Evolutionary conservation across 2,797 vertebrate genomes (phyloP).

Genomic region (Urophycis tenuis): DNA sequence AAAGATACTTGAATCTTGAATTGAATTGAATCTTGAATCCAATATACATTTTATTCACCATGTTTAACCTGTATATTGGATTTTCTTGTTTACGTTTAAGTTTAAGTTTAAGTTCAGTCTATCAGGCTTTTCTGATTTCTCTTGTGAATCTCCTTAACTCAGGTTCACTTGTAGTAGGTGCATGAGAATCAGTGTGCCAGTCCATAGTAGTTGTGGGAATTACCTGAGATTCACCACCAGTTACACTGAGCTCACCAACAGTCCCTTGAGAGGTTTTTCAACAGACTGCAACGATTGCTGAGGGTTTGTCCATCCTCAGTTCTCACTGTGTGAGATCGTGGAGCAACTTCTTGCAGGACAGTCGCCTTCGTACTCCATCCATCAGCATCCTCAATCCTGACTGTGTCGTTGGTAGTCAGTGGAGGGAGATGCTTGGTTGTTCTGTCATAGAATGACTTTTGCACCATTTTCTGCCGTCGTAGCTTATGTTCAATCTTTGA

Average conservation of each 20-base stretch:
- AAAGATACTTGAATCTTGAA: too few relatives aligned
- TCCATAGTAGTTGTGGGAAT: neutral
- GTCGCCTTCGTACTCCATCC: conserved; percentile 13
- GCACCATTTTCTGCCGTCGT: neutral
- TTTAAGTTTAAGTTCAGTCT: neutral
- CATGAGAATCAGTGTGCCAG: neutral
- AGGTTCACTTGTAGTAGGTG: neutral
- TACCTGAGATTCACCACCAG: too few relatives aligned
- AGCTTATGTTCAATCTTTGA: neutral
- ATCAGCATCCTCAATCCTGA: conserved; percentile 11
- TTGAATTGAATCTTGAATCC: too few relatives aligned
- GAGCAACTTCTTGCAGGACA: conserved; percentile 17
- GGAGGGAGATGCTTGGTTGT: conserved; percentile 4
- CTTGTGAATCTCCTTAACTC: neutral
- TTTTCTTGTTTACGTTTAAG: neutral
- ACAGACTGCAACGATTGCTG: conserved; percentile 9
- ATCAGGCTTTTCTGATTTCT: neutral
- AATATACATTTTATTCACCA: neutral
- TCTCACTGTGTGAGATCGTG: conserved; percentile 4
- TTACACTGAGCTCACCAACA: too few relatives aligned
- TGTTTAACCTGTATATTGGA: neutral
- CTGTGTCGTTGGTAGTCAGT: neutral
- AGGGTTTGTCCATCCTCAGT: conserved; percentile 13
- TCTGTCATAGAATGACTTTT: conserved; percentile 17
- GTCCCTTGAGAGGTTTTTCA: neutral